Evolutionary conservation across 2,888 invertebrate species (phyloP), one percentile per base, ranked within the genome.

Genomic region (Spodoptera picta): DNA sequence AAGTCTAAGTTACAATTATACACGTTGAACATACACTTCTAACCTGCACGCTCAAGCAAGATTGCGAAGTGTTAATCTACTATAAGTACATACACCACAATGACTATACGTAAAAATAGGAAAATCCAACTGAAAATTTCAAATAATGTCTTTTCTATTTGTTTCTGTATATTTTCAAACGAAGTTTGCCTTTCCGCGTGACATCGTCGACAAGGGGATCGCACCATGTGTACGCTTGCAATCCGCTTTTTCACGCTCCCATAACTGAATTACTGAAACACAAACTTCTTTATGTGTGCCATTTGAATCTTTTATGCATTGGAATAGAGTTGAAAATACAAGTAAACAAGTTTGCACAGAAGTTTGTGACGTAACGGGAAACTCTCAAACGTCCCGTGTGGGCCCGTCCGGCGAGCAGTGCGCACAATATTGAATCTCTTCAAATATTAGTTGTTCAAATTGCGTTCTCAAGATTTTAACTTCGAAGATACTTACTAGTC

Each of bases 201-300:
- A 83, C 81, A 79, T 82, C 72, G 71, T 77, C 81, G 83, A 85
- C 83, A 84, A 80, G 85, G 85, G 84, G 84, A 81, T 83, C 71
- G 77, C 80, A 73, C 79, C 82, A 79, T 83, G 79, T 84, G 82
- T 81, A 80, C 76, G 76, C 62, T 75, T 77, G 73, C 79, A 80
- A 84, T 83, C 76, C 81, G 83, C 79, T 85, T 87, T 83, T 89
- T 85, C 83, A 82, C 83, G 85, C 80, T 83, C 67, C 75, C 73
- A 75, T 85, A 87, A 86, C 83, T 79, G 84, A 86, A 84, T 88
- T 82, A 85, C 76, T 73, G 70, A 75, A 76, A 77, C 64, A 73
- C 77, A 77, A 78, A 65, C 63, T 73, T 72, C 24, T 69, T 48
- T 59, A 46, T 52, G 64, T 61, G 14, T 50, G 23, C 24, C 5